Percentiles rank a stretch among this genome's conserved stretches.
phyloP scores from a whole-genome alignment of 2,888 invertebrate species.

The Scotopteryx bipunctaria region DNA sequence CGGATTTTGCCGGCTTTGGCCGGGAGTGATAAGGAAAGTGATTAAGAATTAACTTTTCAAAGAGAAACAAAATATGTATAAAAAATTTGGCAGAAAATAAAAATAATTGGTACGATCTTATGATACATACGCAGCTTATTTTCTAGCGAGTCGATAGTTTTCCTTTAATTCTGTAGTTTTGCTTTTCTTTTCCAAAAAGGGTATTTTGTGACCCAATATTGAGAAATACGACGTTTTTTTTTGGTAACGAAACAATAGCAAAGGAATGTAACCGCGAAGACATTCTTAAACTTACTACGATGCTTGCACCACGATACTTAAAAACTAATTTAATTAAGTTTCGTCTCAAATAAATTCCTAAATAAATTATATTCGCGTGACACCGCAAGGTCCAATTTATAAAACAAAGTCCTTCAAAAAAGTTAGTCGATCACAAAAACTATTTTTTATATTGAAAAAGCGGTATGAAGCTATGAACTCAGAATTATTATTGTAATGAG shows the following conservation, averaged over 20 bases:
- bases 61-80: slow-evolving; percentile 1
- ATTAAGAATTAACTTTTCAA: slow-evolving; percentile 10
- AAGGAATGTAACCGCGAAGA: neutral
- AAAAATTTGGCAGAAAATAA: no score
- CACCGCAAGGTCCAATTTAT: slow-evolving; percentile 34
- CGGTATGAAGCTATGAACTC: slow-evolving; percentile 32
- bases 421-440: slow-evolving; percentile 37
- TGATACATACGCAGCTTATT: no score
- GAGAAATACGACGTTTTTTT: no score
- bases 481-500: slow-evolving; percentile 36
- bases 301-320: slow-evolving; percentile 12
- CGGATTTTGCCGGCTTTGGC: slow-evolving; percentile 18
- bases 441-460: slow-evolving; percentile 24
- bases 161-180: no score
- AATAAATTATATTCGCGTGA: slow-evolving; percentile 29
- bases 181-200: no score
- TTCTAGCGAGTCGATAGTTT: no score
- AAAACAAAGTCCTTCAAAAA: slow-evolving; percentile 33
- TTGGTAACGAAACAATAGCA: no score
- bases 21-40: slow-evolving; percentile 12
- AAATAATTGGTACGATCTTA: no score
- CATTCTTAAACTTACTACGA: slow-evolving; percentile 13
- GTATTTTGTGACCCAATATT: no score
- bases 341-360: slow-evolving; percentile 19
- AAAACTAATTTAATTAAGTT: slow-evolving; percentile 24